These are phyloP conservation scores for Calephelis perditalis DNA, from an alignment of 2,888 invertebrate genomes.

Conservation along the genomic window DNA sequence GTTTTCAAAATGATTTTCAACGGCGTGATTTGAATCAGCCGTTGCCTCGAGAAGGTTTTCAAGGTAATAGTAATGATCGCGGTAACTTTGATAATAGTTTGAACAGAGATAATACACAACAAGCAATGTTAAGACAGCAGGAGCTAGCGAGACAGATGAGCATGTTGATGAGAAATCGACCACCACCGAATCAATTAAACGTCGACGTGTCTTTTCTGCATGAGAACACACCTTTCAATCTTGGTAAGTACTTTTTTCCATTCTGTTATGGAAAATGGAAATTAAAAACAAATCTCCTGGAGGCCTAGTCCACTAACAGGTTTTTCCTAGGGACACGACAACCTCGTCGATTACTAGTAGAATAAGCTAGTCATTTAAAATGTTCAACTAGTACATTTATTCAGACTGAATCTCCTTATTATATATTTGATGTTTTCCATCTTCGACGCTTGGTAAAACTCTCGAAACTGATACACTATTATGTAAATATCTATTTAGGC, in stretches of 20 bases:
- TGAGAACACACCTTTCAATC: constrained; percentile 62
- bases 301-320: no score
- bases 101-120: constrained; percentile 48
- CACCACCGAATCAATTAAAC: constrained; percentile 62
- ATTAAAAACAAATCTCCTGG: no score
- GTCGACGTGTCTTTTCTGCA: constrained; percentile 68
- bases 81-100: constrained; percentile 47
- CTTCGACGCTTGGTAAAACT: no score
- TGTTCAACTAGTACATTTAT: no score
- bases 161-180: constrained; percentile 59
- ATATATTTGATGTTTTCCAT: no score
- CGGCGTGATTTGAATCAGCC: constrained; percentile 54
- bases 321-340: no score
- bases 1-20: constrained; percentile 59
- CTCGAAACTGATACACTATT: no score
- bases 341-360: no score
- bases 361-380: no score
- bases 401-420: no score
- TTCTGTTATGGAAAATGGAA: not conserved
- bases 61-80: constrained; percentile 44
- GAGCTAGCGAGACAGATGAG: constrained; percentile 67
- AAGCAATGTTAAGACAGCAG: constrained; percentile 58
- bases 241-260: constrained; percentile 47
- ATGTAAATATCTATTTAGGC: no score
- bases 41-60: constrained; percentile 49